Evolutionary conservation across 37 sponge, comb jelly and placozoan genomes (phyloP).

Genomic region (Halisarca cf. caerulea): DNA sequence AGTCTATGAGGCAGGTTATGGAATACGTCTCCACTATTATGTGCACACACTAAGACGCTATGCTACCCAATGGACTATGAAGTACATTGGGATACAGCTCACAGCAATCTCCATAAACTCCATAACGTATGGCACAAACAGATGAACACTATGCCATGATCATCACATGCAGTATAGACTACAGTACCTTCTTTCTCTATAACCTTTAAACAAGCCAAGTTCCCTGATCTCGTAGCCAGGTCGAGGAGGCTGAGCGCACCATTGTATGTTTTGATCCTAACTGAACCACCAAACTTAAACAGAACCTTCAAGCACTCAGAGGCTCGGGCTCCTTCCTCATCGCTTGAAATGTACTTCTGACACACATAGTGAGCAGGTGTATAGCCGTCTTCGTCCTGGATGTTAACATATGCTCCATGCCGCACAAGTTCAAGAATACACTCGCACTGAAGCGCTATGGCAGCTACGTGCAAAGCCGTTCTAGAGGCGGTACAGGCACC

Average conservation of each 20-base stretch:
- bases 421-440: conserved; percentile 6
- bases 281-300: conserved; percentile 7
- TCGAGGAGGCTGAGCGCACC: background rate
- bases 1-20: too few species aligned
- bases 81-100: too few species aligned
- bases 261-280: background rate
- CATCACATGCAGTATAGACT: too few species aligned
- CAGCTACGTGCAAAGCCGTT: background rate
- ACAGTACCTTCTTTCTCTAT: background rate
- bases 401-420: conserved; percentile 18
- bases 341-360: background rate
- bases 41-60: too few species aligned
- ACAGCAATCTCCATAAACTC: too few species aligned
- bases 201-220: background rate
- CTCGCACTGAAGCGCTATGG: background rate
- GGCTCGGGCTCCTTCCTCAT: background rate
- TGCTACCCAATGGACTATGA: too few species aligned
- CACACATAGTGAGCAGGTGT: conserved; percentile 38
- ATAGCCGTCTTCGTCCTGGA: conserved; percentile 21
- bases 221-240: conserved; percentile 3
- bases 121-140: too few species aligned
- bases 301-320: background rate
- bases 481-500: background rate
- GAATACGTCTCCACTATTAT: too few species aligned
- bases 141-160: too few species aligned